These are phyloP conservation scores for Julus scanicus DNA, from an alignment of 2,888 invertebrate genomes.

Conservation along the genomic window DNA sequence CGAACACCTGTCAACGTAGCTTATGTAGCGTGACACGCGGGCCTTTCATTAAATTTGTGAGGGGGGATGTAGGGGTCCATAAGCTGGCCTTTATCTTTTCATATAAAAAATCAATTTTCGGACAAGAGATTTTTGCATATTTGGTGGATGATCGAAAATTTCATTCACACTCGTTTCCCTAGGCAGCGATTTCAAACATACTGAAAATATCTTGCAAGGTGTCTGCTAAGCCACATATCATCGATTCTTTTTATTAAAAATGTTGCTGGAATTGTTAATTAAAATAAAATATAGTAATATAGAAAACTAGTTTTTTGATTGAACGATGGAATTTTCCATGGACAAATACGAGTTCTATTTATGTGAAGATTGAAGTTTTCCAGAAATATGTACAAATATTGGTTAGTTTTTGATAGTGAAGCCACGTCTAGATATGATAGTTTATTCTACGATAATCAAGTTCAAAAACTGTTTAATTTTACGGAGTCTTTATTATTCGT, in stretches of 20 bases:
- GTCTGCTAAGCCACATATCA: neutral
- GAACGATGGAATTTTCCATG: neutral
- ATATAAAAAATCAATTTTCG: slow-evolving; percentile 43
- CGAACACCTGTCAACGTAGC: slow-evolving; percentile 36
- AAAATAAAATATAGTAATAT: neutral
- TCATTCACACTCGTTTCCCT: neutral
- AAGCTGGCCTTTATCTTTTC: slow-evolving; percentile 19
- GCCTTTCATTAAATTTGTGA: neutral
- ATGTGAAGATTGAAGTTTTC: no score
- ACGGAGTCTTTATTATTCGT: no score
- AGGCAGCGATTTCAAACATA: neutral
- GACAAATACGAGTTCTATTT: neutral
- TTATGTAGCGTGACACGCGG: slow-evolving; percentile 37
- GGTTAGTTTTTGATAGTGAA: no score
- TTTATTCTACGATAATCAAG: no score
- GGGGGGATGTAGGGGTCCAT: neutral
- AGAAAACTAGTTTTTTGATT: neutral
- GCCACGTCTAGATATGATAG: no score
- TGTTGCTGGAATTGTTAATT: neutral
- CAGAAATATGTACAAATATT: no score
- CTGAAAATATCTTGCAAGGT: neutral
- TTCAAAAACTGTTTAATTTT: no score
- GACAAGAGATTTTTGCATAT: slow-evolving; percentile 45
- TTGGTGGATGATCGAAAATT: slow-evolving; percentile 4
- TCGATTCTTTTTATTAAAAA: neutral